A percentile compares a stretch with the other conserved stretches of the same genome.
Evolutionary conservation across 2,888 invertebrate genomes (phyloP).

Genomic region (Abscondita cerata): DNA sequence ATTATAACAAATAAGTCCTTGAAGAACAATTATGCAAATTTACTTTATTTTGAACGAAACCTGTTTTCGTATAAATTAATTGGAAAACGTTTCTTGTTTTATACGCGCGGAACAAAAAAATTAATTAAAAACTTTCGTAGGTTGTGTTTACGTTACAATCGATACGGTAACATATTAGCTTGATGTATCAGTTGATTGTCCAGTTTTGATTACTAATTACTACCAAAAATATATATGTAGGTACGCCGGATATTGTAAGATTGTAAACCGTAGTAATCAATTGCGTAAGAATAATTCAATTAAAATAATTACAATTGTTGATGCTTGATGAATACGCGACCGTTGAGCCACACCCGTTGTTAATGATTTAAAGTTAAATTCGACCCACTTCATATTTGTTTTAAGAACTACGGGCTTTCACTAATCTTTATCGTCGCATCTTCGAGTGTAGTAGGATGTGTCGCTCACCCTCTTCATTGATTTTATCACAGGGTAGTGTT

Average conservation of each 20-base stretch:
- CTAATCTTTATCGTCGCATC: slow-evolving; percentile 32
- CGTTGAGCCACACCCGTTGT: neutral
- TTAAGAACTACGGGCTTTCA: neutral
- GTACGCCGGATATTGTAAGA: slow-evolving; percentile 14
- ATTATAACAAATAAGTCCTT: too few relatives aligned
- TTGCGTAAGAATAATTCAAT: slow-evolving; percentile 21
- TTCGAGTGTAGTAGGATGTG: slow-evolving; percentile 7
- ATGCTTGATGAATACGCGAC: slow-evolving; percentile 1
- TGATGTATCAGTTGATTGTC: slow-evolving; percentile 12
- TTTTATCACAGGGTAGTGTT: slow-evolving; percentile 26
- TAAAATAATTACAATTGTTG: slow-evolving; percentile 28
- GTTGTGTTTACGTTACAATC: too few relatives aligned
- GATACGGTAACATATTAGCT: neutral
- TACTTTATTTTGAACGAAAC: too few relatives aligned
- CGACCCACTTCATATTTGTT: neutral
- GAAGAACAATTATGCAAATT: too few relatives aligned
- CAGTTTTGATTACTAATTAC: slow-evolving; percentile 24
- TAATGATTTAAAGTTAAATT: slow-evolving; percentile 3
- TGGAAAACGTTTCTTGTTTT: too few relatives aligned
- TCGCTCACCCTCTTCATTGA: slow-evolving; percentile 32
- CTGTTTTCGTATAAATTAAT: too few relatives aligned
- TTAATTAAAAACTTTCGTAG: too few relatives aligned
- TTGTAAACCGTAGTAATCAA: slow-evolving; percentile 9
- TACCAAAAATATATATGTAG: neutral
- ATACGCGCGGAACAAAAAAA: too few relatives aligned